Evolutionary conservation across 2,113 vertebrate genomes (phyloP), one percentile per base, ranked within the genome.

Genomic region (Colistium nudipinnis): DNA sequence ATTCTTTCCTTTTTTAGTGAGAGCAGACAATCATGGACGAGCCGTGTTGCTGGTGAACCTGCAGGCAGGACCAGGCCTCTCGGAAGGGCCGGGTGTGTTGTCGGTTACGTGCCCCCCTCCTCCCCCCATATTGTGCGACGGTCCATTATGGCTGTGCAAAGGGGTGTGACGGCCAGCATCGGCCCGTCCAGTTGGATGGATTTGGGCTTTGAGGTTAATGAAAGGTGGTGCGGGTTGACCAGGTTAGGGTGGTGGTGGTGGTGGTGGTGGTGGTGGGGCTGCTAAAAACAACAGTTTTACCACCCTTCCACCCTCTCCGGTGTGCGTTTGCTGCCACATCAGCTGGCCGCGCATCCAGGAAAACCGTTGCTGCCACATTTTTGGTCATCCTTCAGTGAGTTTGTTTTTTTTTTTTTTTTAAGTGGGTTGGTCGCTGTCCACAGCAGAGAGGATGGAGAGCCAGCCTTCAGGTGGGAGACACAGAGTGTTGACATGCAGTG

Each of bases 141-240:
- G 73, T 65, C 75, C 87, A 87, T 91, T 90, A 84, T 90, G 80
- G 83, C 74, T 86, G 89, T 82, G 88, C 89, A 90, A 59, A 83
- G 55, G 82, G 77, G 85, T 86, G 89, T 88, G 88, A 90, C 84
- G 61, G 84, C 89, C 90, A 90, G 84, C 66, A 39, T 76, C 78
- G 43, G 78, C 80, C 82, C 67, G 89, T 90, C 89, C 90, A 91
- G 83, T 81, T 92, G 90, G 90, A 90, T 81, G 88, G 90, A 90
- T 92, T 90, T 91, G 80, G 80, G 78, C 69, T 79, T 83, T 76
- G 64, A 81, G 85, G 85, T 82, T 87, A 88, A 84, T 87, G 85
- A 90, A 90, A 88, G 84, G 88, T 86, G 80, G 80, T 78, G 75
- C 45, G 54, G 70, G 61, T n/a, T 67, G 76, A 57, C 47, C 41